Base-by-base conservation (phyloP, 2,888 invertebrate genomes). In the Scaptomyza reducta region DNA sequence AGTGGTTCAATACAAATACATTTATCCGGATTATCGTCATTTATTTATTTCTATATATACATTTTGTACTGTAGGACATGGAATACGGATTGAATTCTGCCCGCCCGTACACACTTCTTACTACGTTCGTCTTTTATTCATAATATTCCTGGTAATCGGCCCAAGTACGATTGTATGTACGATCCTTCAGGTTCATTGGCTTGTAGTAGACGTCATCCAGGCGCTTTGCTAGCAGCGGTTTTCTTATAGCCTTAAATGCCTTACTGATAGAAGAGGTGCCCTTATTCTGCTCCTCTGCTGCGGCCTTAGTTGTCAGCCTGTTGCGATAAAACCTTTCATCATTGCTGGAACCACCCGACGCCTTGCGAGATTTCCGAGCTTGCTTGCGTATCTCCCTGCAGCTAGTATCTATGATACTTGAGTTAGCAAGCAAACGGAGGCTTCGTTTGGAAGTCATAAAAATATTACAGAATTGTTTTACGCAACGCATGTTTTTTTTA, bases 311-410 rank as follows among this genome's bases (percentile, higher is more conserved):
- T 25, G 1, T 38, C 53, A 11, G 18, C 1, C 29, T 5, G 1
- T 9, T 13, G 1, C 45, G 60, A 50, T 64, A 60, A 25, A 27
- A 45, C 4, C 38, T 31, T 5, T 44, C 27, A 47, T 58, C 46
- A 27, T n/a, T 38, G 6, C 27, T 35, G 6, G 6, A 3, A 0
- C 1, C 1, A 7, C 16, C 14, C 11, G 0, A 11, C 11, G 29
- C 22, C 2, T 33, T 9, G 10, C 35, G 0, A 9, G 16, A 6
- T 41, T 18, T 40, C 3, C 46, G 58, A 9, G 46, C 63, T 9
- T 56, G 42, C 44, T 53, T 63, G 11, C 69, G 71, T 0, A 70
- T 22, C 7, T 71, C 64, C 70, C 64, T 63, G 42, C 70, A 71
- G 31, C 40, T 71, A 38, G 45, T 54, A 2, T 57, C 31, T 0